Evolutionary conservation across 2,113 vertebrate genomes (phyloP), one percentile per base, ranked within the genome.

Genomic region (Crotalus viridis): DNA sequence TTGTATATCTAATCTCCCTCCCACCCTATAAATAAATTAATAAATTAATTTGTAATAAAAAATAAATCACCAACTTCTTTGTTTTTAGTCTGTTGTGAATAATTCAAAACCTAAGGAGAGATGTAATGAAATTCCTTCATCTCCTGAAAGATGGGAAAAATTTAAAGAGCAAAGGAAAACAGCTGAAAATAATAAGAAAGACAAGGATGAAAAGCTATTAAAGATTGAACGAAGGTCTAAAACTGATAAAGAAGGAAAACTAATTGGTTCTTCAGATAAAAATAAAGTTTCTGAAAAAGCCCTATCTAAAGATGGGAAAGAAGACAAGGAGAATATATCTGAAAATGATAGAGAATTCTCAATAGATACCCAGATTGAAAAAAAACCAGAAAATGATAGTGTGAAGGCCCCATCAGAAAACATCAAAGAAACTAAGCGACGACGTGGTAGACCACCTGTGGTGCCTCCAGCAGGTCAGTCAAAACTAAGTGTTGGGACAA

Each of bases 311-410:
- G 98, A 98, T 96, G 98, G 98, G 92, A 98, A 98, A 95, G 98
- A 98, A 96, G 98, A 98, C 93, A 98, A 98, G 91, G 98, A 98
- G 95, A 98, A 98, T 95, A 98, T 98, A 96, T 98, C 98, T 93
- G 98, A 98, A 96, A 98, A 98, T 96, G 98, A 98, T 95, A 97
- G 98, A 95, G 98, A 98, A 96, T 97, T 97, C 94, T 97, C 98
- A 97, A 96, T 97, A 97, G 98, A 98, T 93, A 93, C 92, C 86
- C 96, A 97, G 94, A 93, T 97, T 96, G 98, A 98, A 89, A 98
- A 98, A 96, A 98, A 98, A 26, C 94, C 97, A 1, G 98, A 98
- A 95, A 98, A 98, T 94, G 98, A 98, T 95, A 97, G 93, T 89
- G 94, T 97, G 56, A 98, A 97, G 96, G 97, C 90, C 94, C 95